Conservation (phyloP, 64 coral and sea anemone genomes). For the Actinia tenebrosa region DNA sequence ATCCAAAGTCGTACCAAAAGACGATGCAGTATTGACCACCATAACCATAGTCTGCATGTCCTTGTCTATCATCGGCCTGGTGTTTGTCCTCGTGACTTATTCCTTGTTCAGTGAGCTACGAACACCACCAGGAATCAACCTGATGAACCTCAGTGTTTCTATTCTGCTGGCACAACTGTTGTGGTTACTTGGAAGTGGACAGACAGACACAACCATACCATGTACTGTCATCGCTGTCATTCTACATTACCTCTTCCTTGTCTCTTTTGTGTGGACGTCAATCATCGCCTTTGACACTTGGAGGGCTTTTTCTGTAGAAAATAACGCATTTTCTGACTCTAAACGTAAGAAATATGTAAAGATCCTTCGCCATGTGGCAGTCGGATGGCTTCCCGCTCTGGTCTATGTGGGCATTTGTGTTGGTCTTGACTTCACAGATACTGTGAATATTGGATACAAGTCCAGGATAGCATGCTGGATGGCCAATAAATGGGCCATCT, state of each 20-base stretch:
- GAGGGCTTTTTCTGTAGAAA: conserved; percentile 9
- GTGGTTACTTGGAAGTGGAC: conserved; percentile 57
- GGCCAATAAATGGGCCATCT: conserved; percentile 2
- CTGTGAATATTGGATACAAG: conserved; percentile 12
- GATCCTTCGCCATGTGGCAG: neutral
- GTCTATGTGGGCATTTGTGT: conserved; percentile 21
- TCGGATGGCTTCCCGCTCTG: conserved; percentile 24
- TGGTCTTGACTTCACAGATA: conserved; percentile 1
- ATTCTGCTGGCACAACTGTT: conserved; percentile 68
- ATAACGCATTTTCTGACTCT: neutral
- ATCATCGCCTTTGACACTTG: conserved; percentile 75
- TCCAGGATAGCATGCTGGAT: conserved; percentile 14
- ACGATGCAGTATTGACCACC: neutral
- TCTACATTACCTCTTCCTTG: conserved; percentile 82
- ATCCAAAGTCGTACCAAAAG: neutral
- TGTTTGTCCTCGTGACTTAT: conserved; percentile 24
- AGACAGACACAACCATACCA: conserved; percentile 45
- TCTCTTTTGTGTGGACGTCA: conserved; percentile 68
- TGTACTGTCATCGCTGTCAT: conserved; percentile 55
- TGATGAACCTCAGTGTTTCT: conserved; percentile 76
- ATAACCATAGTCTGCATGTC: conserved; percentile 26
- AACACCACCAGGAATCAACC: conserved; percentile 75
- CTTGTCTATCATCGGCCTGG: conserved; percentile 20
- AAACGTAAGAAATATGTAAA: neutral
- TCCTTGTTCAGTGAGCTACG: conserved; percentile 56